Base-by-base conservation (phyloP, 2,113 vertebrate genomes). In the Illadopsis cleaveri region DNA sequence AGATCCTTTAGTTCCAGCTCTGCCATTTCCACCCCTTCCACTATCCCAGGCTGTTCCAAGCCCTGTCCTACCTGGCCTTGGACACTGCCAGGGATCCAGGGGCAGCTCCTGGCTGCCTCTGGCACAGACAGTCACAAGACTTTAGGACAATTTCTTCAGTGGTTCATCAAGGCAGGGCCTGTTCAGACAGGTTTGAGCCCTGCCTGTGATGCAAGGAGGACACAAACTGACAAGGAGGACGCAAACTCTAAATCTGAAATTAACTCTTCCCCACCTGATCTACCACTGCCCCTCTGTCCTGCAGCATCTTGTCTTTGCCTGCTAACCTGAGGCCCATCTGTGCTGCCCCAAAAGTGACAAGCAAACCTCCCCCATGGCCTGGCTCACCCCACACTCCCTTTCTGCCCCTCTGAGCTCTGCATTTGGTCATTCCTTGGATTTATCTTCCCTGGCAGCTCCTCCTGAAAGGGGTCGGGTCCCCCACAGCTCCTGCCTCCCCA, bases 271-370 rank as follows among this genome's bases (percentile, higher is more conserved):
- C 23, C 45, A 16, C 31, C 25, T 16, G 31, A n/a, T 28, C n/a
- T 30, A 11, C 25, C 24, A 0, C 38, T 5, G 11, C 35, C 9
- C 14, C 7, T 19, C 12, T 57, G 15, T 30, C 38, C 15, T 31
- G 66, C n/a, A 82, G 37, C 8, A 1, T 17, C 28, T 37, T 28
- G 2, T 27, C 4, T 1, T 4, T 28, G 19, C 24, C 31, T 0
- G 0, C 10, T 13, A 13, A 31, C 16, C 16, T 5, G 5, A 45
- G 64, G 33, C 30, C 38, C 10, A 11, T 20, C 51, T 61, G 42
- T 73, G 58, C n/a, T 38, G 27, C 17, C 38, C 73, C 66, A 45
- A 10, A 71, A 82, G 33, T 5, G 4, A 15, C 23, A 20, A 37
- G 7, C 12, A 70, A 57, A 61, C 35, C 11, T 51, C 28, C 13